These are phyloP conservation scores for Meleagris gallopavo DNA, from an alignment of 2,113 vertebrate genomes.

Conservation along the genomic window DNA sequence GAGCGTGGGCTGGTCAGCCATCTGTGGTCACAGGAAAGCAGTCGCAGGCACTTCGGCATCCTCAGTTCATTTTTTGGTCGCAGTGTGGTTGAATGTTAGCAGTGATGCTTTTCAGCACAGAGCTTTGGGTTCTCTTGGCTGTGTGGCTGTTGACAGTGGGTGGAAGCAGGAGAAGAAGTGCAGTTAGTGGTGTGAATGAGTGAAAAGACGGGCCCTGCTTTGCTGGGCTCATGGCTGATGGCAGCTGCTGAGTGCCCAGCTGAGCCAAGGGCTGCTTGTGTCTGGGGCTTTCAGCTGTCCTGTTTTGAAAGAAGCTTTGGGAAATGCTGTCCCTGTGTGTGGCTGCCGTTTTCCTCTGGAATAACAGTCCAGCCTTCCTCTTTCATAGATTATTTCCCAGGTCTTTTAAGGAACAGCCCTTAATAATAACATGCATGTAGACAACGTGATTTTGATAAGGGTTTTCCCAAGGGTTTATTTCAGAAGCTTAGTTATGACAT, in stretches of 20 bases:
- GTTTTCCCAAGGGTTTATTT: conserved; percentile 29
- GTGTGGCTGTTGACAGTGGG: not conserved
- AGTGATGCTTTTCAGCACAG: not conserved
- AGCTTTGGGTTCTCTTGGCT: not conserved
- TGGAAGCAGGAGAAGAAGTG: not conserved
- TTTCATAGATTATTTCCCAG: not conserved
- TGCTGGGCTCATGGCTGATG: conserved; percentile 50
- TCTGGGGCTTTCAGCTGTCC: not conserved
- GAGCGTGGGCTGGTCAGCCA: not conserved
- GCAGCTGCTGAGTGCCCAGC: conserved; percentile 40
- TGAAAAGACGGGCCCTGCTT: not conserved
- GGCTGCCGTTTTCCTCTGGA: not conserved
- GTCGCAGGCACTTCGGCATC: not conserved
- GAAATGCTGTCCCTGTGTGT: not conserved
- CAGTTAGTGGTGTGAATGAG: not conserved
- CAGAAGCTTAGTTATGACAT: conserved; percentile 35
- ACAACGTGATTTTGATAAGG: not conserved
- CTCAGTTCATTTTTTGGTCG: not conserved
- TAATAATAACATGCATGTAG: not conserved
- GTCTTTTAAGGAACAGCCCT: not conserved
- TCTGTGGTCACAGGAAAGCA: not conserved
- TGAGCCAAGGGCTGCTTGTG: not conserved
- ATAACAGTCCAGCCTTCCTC: not conserved
- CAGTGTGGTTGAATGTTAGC: not conserved
- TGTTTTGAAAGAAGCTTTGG: not conserved